These are phyloP conservation scores for Pelochelys cantorii DNA, from an alignment of 2,797 vertebrate genomes.

Conservation along the genomic window DNA sequence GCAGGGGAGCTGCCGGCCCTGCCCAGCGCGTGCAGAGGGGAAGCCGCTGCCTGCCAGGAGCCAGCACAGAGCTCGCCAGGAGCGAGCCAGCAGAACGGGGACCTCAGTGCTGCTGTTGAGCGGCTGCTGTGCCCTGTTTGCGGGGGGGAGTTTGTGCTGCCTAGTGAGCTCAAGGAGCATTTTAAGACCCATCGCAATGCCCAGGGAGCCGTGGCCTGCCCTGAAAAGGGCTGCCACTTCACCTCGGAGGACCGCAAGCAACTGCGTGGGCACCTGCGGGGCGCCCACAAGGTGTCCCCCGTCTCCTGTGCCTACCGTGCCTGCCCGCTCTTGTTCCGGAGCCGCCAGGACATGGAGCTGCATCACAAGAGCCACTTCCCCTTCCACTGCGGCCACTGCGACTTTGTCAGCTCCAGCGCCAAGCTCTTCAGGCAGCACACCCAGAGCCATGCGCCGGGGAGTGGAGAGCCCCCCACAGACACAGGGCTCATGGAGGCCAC, in stretches of 20 bases:
- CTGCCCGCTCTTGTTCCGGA: constrained; percentile 82
- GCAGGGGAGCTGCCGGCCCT: constrained; percentile 38
- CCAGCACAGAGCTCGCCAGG: fast-evolving
- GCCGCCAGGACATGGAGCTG: constrained; percentile 82
- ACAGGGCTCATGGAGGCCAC: fast-evolving
- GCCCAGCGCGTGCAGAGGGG: background rate
- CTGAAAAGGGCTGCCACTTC: constrained; percentile 79
- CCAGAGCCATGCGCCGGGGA: constrained; percentile 55
- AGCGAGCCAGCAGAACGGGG: background rate
- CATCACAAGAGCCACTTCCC: constrained; percentile 84
- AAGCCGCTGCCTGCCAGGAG: fast-evolving
- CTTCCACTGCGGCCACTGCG: constrained; percentile 85
- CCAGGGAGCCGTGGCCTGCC: constrained; percentile 73
- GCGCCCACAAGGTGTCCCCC: constrained; percentile 74
- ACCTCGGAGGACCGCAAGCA: constrained; percentile 71
- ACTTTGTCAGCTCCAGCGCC: constrained; percentile 81
- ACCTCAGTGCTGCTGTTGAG: background rate
- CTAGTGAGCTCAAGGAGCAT: constrained; percentile 83
- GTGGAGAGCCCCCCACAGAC: background rate
- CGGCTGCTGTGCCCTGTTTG: constrained; percentile 82
- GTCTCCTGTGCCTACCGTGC: constrained; percentile 80
- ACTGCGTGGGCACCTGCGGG: constrained; percentile 80
- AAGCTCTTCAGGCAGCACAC: constrained; percentile 84
- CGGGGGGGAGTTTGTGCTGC: constrained; percentile 73
- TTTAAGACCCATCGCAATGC: constrained; percentile 79